These are phyloP conservation scores for Siniperca knerii DNA, from an alignment of 2,113 vertebrate genomes.

Conservation along the genomic window DNA sequence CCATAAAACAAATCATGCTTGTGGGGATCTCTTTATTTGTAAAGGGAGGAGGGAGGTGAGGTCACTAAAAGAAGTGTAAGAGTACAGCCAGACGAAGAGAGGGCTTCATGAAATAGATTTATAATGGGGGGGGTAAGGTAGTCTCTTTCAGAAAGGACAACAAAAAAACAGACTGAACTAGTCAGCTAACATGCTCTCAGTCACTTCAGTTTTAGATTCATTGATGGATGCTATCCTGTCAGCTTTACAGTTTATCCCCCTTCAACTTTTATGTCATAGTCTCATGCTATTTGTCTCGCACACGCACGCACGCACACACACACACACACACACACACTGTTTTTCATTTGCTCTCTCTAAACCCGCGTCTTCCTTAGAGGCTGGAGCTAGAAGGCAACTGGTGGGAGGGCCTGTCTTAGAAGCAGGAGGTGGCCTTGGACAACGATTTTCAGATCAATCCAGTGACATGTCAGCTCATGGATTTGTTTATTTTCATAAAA, in stretches of 20 bases:
- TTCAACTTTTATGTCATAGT: conserved; percentile 37
- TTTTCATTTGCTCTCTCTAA: conserved; percentile 47
- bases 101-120: conserved; percentile 67
- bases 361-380: conserved; percentile 65
- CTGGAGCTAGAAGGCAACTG: conserved; percentile 82
- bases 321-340: conserved; percentile 20
- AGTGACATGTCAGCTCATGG: conserved; percentile 11
- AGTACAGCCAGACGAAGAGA: conserved; percentile 63
- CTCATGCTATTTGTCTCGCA: conserved; percentile 62
- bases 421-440: conserved; percentile 64
- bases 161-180: conserved; percentile 69
- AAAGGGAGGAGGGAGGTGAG: conserved; percentile 37
- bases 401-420: conserved; percentile 72
- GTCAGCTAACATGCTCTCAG: conserved; percentile 74
- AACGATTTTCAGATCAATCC: conserved; percentile 57
- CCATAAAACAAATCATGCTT: conserved; percentile 76
- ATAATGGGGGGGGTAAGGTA: conserved; percentile 55
- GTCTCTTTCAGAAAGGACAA: conserved; percentile 57
- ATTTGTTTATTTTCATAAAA: conserved; percentile 42
- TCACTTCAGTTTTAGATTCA: conserved; percentile 52
- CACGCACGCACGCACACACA: conserved; percentile 30
- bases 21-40: conserved; percentile 49
- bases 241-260: conserved; percentile 36
- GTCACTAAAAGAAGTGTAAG: conserved; percentile 58
- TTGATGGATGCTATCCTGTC: conserved; percentile 49